A percentile compares a stretch with the other conserved stretches of the same genome.
Evolutionary conservation across 2,113 vertebrate species (phyloP).

Genomic region (Saccopteryx bilineata): DNA sequence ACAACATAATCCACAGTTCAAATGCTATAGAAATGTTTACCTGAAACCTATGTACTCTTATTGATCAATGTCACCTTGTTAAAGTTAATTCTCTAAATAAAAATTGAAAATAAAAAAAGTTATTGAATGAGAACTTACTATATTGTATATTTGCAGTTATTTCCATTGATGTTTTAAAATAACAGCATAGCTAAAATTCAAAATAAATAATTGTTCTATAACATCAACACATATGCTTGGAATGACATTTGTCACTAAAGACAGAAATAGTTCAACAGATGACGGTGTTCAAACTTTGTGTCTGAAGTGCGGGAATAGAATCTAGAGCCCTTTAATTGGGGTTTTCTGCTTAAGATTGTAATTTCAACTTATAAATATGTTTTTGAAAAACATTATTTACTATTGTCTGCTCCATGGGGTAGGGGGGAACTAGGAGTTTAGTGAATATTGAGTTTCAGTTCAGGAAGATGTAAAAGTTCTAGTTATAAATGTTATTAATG

Average conservation of each 20-base stretch:
- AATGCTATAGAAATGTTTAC: too few relatives aligned
- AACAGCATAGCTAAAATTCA: background rate
- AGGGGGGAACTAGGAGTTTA: background rate
- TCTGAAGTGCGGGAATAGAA: slow-evolving; percentile 5
- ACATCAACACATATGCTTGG: background rate
- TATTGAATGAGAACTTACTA: background rate
- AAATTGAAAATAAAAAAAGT: too few relatives aligned
- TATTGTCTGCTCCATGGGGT: background rate
- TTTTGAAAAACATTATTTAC: slow-evolving; percentile 56
- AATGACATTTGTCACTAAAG: background rate
- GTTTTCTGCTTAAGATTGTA: background rate
- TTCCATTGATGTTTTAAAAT: slow-evolving; percentile 13
- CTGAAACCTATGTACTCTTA: too few relatives aligned
- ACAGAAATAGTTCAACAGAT: background rate
- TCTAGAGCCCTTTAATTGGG: background rate
- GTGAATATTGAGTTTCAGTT: background rate
- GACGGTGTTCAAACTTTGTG: background rate
- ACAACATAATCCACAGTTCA: too few relatives aligned
- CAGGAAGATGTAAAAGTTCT: background rate
- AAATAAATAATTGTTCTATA: background rate
- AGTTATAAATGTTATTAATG: background rate
- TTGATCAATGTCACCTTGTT: too few relatives aligned
- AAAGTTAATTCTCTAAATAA: too few relatives aligned
- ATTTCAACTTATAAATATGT: background rate
- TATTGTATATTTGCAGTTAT: background rate